Evolutionary conservation across 2,797 vertebrate species (phyloP).

Genomic region (Momotus momota): DNA sequence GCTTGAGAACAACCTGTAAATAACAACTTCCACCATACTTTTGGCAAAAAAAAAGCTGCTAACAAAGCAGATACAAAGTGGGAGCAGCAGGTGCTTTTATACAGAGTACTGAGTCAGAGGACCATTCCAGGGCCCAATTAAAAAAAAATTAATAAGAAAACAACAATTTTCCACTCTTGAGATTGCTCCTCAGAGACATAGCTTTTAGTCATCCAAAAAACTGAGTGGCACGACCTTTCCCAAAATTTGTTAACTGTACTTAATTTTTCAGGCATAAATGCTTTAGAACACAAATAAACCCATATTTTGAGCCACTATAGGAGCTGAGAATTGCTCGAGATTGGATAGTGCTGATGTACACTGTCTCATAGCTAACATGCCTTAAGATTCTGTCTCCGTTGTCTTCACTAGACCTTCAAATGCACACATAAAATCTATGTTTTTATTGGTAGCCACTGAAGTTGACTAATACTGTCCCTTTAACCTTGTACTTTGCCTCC

Average conservation of each 20-base stretch:
- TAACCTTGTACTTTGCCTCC: not conserved
- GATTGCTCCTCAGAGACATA: not conserved
- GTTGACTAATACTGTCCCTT: not conserved
- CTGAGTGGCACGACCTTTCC: not conserved
- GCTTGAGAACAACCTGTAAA: not conserved
- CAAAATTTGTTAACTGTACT: not conserved
- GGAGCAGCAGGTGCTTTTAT: not conserved
- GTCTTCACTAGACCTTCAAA: not conserved
- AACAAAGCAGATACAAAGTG: not conserved
- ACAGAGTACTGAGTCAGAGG: accelerated
- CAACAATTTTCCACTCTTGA: too few relatives aligned
- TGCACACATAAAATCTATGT: not conserved
- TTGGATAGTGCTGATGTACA: not conserved
- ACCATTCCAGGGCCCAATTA: not conserved
- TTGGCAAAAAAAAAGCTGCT: not conserved
- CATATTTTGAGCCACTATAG: not conserved
- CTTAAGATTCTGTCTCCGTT: not conserved
- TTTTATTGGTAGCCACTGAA: not conserved
- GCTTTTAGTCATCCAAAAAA: not conserved
- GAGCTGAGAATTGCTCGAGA: not conserved
- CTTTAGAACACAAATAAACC: not conserved
- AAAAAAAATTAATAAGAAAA: not conserved
- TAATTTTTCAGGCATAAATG: not conserved
- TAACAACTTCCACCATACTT: not conserved
- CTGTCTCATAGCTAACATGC: not conserved